Evolutionary conservation across 2,888 invertebrate genomes (phyloP), one percentile per base, ranked within the genome.

Genomic region (Holacanthella duospinosa): DNA sequence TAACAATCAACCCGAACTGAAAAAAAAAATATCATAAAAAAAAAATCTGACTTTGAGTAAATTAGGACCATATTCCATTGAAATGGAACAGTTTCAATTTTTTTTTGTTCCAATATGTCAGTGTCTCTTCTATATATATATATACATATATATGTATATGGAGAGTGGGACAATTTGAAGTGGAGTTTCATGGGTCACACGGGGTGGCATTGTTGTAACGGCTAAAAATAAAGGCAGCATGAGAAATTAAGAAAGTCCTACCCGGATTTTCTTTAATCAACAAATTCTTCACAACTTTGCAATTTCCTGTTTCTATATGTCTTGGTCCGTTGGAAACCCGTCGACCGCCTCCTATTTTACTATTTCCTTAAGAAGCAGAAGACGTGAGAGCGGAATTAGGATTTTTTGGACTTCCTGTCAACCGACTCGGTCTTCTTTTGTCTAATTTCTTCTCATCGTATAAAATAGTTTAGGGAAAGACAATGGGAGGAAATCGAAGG

Each of bases 1-100:
- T 21, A 4, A 21, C 4, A 21, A 21, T n/a, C 19, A 36, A 36
- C 36, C 36, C 16, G 4, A 48, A 9, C 4, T 21, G 4, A 16
- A 48, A 16, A 9, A 48, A 21, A 21, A 48, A 48, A 16, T 48
- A 48, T 48, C 6, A n/a, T 48, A n/a, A 48, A 21, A 48, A 48
- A 48, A 48, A 48, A 48, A 48, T 21, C n/a, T 48, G 48, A 48
- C 48, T 48, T 48, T 48, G 48, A 48, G 48, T 48, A 48, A 48
- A 48, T 48, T 48, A 48, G 6, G n/a, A n/a, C n/a, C n/a, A 6
- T 16, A 9, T 36, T 36, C 9, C 16, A 36, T 36, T 36, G 9
- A 36, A 9, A 36, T 36, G 36, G 9, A 36, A 36, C 36, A 36
- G 36, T 36, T 36, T 9, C 36, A 9, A n/a, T 36, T 16, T 36